A percentile compares a stretch with the other conserved stretches of the same genome.
phyloP scores from a whole-genome alignment of 2,888 invertebrate species.

The Cerastis leucographa region DNA sequence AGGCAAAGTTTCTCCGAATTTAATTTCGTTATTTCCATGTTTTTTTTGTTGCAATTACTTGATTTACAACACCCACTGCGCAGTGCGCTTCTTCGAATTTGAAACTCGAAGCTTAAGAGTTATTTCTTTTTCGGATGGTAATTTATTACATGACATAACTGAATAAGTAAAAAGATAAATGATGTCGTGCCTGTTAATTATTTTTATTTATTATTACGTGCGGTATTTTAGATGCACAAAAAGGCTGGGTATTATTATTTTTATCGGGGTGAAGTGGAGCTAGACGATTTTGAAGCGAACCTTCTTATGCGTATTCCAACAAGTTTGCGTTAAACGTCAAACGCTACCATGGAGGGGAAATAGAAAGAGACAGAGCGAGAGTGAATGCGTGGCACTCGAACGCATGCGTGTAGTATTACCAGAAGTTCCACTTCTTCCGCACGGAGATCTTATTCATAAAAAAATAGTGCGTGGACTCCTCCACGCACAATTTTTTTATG shows the following conservation, averaged over 20 bases:
- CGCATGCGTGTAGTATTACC: too few relatives aligned
- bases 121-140: slow-evolving; percentile 31
- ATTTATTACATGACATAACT: slow-evolving; percentile 27
- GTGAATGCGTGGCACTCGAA: too few relatives aligned
- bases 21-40: slow-evolving; percentile 53
- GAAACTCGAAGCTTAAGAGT: slow-evolving; percentile 33
- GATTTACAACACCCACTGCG: slow-evolving; percentile 34
- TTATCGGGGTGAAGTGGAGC: too few relatives aligned
- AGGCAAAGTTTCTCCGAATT: slow-evolving; percentile 68
- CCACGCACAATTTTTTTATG: too few relatives aligned
- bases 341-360: too few relatives aligned
- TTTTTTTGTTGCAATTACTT: slow-evolving; percentile 51
- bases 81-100: slow-evolving; percentile 54
- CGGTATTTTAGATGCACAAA: slow-evolving; percentile 2
- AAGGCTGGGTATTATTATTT: neutral
- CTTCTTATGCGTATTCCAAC: too few relatives aligned
- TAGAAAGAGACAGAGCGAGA: too few relatives aligned
- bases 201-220: slow-evolving; percentile 11
- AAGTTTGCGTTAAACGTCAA: too few relatives aligned
- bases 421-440: too few relatives aligned
- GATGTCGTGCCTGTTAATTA: slow-evolving; percentile 10
- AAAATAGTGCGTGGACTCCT: too few relatives aligned
- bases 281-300: too few relatives aligned
- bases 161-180: slow-evolving; percentile 25
- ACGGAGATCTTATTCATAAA: too few relatives aligned